Conservation (phyloP, 2,113 vertebrate species). For the Ochotona princeps region DNA sequence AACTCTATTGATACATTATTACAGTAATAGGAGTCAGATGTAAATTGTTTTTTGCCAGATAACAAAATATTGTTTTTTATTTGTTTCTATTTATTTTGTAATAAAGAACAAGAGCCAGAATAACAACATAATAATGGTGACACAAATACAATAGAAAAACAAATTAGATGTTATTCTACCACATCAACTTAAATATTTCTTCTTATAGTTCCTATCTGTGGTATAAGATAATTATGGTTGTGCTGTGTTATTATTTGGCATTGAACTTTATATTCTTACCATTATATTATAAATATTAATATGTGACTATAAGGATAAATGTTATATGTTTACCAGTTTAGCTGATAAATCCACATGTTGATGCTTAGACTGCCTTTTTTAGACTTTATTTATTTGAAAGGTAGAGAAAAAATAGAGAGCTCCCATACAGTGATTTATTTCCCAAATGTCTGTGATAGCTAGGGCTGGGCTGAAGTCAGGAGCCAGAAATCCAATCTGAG, state of each 20-base stretch:
- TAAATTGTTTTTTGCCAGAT: conserved; percentile 10
- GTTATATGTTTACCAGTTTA: conserved; percentile 22
- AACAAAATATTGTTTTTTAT: background rate
- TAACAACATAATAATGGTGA: background rate
- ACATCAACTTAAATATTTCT: background rate
- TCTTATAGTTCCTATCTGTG: background rate
- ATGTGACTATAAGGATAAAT: background rate
- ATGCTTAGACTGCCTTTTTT: background rate
- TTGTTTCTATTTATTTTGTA: background rate
- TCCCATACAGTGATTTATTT: too few species aligned
- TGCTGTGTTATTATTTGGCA: background rate
- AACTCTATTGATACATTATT: background rate
- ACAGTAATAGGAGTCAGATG: background rate
- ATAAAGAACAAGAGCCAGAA: background rate
- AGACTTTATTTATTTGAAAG: too few species aligned
- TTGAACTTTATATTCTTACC: background rate
- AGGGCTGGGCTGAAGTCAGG: too few species aligned
- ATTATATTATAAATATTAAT: background rate
- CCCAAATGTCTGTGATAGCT: too few species aligned
- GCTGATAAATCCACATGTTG: background rate
- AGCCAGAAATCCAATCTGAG: too few species aligned
- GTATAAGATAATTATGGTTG: background rate
- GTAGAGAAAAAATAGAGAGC: too few species aligned
- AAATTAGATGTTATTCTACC: background rate
- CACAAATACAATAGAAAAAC: background rate